Conservation (phyloP, 92 coral and sea anemone species). For the Paragorgia papillata region DNA sequence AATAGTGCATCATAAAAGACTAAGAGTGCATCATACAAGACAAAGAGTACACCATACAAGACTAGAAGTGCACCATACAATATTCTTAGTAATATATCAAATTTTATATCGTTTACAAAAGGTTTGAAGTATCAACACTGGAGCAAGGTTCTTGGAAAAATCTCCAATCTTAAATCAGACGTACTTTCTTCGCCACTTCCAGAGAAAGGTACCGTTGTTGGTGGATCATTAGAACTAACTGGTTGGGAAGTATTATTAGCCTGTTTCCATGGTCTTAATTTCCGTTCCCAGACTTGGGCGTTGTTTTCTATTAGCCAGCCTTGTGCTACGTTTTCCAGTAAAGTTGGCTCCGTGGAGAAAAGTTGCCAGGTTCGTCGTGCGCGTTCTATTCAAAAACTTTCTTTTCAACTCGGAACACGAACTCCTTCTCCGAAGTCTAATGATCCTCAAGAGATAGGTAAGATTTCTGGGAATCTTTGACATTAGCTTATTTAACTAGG, state of each 20-base stretch:
- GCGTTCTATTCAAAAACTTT: slow-evolving; percentile 82
- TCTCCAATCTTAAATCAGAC: slow-evolving; percentile 74
- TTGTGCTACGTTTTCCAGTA: slow-evolving; percentile 79
- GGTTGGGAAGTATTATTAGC: slow-evolving; percentile 91
- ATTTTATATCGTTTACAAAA: slow-evolving; percentile 14
- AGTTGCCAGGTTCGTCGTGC: slow-evolving; percentile 97
- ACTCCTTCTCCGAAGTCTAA: slow-evolving; percentile 70
- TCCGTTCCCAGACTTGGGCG: slow-evolving; percentile 98
- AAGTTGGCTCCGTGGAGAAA: slow-evolving; percentile 80
- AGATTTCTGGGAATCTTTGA: slow-evolving; percentile 9
- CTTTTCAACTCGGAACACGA: slow-evolving; percentile 79
- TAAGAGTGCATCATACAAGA: too few relatives aligned
- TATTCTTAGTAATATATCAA: neutral
- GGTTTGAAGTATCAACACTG: slow-evolving; percentile 98
- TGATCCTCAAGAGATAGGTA: slow-evolving; percentile 51
- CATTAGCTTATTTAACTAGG: too few relatives aligned
- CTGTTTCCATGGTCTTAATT: slow-evolving; percentile 94
- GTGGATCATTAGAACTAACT: slow-evolving; percentile 81
- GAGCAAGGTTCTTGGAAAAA: slow-evolving; percentile 89
- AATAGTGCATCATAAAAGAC: too few relatives aligned
- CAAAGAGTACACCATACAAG: too few relatives aligned
- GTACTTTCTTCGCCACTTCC: slow-evolving; percentile 77
- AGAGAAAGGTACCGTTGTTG: slow-evolving; percentile 88
- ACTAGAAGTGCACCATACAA: too few relatives aligned
- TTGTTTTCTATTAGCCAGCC: slow-evolving; percentile 77